phyloP scores from a whole-genome alignment of 2,113 vertebrate genomes.

The Chascanopsetta lugubris region DNA sequence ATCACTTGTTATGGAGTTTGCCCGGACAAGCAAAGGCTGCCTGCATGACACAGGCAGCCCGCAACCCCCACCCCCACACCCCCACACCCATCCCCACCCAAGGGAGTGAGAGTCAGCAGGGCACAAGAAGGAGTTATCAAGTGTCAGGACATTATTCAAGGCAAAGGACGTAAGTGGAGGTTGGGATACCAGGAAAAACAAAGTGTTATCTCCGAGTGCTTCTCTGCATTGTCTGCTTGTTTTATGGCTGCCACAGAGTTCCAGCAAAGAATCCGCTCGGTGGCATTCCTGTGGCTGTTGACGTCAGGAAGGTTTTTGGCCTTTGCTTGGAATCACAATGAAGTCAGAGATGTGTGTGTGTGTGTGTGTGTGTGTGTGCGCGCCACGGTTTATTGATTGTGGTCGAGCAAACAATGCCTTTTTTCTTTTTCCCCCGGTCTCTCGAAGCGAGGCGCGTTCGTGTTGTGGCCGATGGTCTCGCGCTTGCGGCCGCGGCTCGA shows the following conservation, averaged over 20 bases:
- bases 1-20: slow-evolving; percentile 11
- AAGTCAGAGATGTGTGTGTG: slow-evolving; percentile 67
- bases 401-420: slow-evolving; percentile 71
- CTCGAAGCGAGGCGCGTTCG: slow-evolving; percentile 37
- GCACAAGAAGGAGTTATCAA: slow-evolving; percentile 41
- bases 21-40: slow-evolving; percentile 25
- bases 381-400: slow-evolving; percentile 65
- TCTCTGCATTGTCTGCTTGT: slow-evolving; percentile 71
- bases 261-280: slow-evolving; percentile 69
- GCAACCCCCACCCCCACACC: not conserved
- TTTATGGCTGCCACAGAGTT: slow-evolving; percentile 58
- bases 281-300: slow-evolving; percentile 76
- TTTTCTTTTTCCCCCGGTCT: slow-evolving; percentile 18
- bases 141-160: slow-evolving; percentile 41
- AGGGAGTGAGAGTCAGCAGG: not conserved
- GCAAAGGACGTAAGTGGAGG: slow-evolving; percentile 18
- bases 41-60: slow-evolving; percentile 11
- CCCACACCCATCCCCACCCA: too few relatives aligned
- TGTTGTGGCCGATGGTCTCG: slow-evolving; percentile 64
- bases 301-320: slow-evolving; percentile 69
- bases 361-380: slow-evolving; percentile 63
- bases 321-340: slow-evolving; percentile 69
- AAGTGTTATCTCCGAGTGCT: slow-evolving; percentile 64
- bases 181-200: slow-evolving; percentile 58
- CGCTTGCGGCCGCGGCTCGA: slow-evolving; percentile 56